Base-by-base conservation (phyloP, 37 sponge, comb jelly and placozoan species). In the Sycon ciliatum region DNA sequence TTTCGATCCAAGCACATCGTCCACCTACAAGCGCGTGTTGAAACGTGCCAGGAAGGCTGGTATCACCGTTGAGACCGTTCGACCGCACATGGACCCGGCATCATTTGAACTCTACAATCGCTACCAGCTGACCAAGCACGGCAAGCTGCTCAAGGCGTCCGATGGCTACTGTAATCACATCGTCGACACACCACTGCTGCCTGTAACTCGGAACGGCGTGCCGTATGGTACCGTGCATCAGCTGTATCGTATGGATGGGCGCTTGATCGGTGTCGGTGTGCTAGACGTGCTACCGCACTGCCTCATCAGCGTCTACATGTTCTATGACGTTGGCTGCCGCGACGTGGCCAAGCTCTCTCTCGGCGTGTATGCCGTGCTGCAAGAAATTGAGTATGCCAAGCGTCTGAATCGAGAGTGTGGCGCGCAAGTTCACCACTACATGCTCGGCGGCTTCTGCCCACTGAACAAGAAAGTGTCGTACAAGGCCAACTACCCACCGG, bases 231-330 rank as follows among this genome's bases (percentile, higher is more conserved):
- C 94, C 24, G 82, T 65, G 31, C 94, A 93, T 58, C 89, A 93
- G 67, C 32, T 84, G 39, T 93, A 93, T 58, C 68, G 79, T 3
- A 62, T 93, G 38, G 86, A 85, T 71, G 94, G 84, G 2, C 82
- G 85, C 64, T 73, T 93, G 53, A 81, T 88, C 1, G 94, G 89
- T 33, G 78, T 93, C 1, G 83, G 94, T 3, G 71, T 93, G 4
- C 75, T 93, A 29, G 94, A 93, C 40, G 68, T 93, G 2, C 74
- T 93, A 29, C 89, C 90, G 3, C 80, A 77, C 33, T 89, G 87
- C 3, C 71, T 93, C 37, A 85, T 86, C 62, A 93, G 94, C 57
- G 74, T 85, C 18, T 93, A 93, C 81, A 88, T 93, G 86, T 93
- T 81, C 80, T 93, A 93, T 58, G 79, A 80, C 56, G 72, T 85